These are phyloP conservation scores for Lepus timidus DNA, from an alignment of 2,113 vertebrate species.

Conservation along the genomic window DNA sequence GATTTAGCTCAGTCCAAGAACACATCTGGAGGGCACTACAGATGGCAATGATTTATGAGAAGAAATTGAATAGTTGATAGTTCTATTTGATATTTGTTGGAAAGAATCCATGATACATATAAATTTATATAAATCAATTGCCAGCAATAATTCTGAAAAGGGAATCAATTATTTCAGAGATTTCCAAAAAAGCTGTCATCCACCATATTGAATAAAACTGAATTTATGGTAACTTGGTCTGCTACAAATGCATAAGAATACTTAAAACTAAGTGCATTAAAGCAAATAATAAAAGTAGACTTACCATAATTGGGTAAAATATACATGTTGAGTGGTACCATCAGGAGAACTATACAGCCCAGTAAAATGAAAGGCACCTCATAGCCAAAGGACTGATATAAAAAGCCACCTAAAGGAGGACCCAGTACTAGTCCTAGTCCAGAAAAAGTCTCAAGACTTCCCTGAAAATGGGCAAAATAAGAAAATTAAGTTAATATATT, in stretches of 20 bases:
- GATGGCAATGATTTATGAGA: not conserved
- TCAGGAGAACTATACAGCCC: slow-evolving; percentile 92
- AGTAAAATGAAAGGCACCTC: slow-evolving; percentile 94
- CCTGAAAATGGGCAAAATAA: slow-evolving; percentile 86
- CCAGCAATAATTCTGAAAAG: not conserved
- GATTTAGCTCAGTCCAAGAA: not conserved
- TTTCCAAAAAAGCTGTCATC: not conserved
- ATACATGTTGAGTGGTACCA: slow-evolving; percentile 94
- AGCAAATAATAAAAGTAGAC: slow-evolving; percentile 42
- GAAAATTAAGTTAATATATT: slow-evolving; percentile 18
- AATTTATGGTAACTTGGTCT: not conserved
- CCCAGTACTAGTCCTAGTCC: slow-evolving; percentile 95
- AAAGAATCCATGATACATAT: not conserved
- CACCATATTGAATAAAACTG: not conserved
- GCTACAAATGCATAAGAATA: slow-evolving; percentile 43
- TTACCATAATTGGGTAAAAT: slow-evolving; percentile 94
- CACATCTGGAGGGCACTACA: not conserved
- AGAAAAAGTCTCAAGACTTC: slow-evolving; percentile 95
- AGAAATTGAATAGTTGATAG: slow-evolving; percentile 14
- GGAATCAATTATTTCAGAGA: not conserved
- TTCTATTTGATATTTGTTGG: not conserved
- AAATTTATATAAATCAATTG: not conserved
- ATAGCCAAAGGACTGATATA: slow-evolving; percentile 96
- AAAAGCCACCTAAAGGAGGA: slow-evolving; percentile 95
- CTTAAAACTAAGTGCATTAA: not conserved